These are phyloP conservation scores for Vanessa cardui DNA, from an alignment of 2,888 invertebrate species.

Conservation along the genomic window DNA sequence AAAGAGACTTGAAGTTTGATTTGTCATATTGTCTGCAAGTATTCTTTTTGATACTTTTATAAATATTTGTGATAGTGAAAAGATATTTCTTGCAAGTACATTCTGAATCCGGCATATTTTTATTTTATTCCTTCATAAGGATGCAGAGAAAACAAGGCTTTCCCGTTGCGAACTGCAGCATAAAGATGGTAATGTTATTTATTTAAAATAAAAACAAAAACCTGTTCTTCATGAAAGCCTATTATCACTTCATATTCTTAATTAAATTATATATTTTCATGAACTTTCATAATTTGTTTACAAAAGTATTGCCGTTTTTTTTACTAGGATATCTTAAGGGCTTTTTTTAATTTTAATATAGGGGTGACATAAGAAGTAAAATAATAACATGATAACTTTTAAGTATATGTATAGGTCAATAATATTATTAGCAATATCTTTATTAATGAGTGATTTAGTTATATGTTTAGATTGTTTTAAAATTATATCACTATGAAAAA, in stretches of 20 bases:
- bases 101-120: not conserved
- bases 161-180: constrained; percentile 71
- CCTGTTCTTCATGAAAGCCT: not conserved
- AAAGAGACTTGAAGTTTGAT: not conserved
- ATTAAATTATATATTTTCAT: not conserved
- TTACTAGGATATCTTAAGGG: no score
- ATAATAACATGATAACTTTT: no score
- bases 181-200: constrained; percentile 67
- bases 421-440: no score
- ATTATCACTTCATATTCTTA: not conserved
- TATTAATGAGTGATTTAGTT: no score
- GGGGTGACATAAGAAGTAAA: no score
- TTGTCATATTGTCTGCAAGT: not conserved
- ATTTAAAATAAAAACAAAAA: constrained; percentile 3
- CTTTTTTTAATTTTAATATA: no score
- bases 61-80: not conserved
- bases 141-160: constrained; percentile 77
- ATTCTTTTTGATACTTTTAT: constrained; percentile 4
- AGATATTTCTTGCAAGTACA: not conserved
- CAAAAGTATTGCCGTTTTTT: no score
- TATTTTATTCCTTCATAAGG: constrained; percentile 31
- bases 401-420: no score
- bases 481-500: no score
- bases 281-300: no score
- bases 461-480: no score